A percentile compares a stretch with the other conserved stretches of the same genome.
Evolutionary conservation across 2,113 vertebrate species (phyloP).

Genomic region (Nannobrachium achirus): DNA sequence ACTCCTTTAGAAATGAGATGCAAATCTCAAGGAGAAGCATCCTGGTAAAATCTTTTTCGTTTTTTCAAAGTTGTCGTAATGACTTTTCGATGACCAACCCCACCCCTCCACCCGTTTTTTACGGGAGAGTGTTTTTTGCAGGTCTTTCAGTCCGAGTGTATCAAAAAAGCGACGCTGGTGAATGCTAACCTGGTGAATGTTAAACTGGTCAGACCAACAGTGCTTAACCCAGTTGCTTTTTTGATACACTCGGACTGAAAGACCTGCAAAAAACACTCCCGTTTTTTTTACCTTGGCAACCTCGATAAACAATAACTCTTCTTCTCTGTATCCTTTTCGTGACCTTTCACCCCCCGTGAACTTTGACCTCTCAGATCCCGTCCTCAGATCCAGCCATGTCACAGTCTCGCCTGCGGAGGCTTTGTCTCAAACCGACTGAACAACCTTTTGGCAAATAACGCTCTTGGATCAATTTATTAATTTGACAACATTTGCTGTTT

Average conservation of each 20-base stretch:
- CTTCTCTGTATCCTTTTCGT: slow-evolving; percentile 3
- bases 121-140: too few species aligned
- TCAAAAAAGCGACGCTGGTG: too few species aligned
- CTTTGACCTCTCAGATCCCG: neutral
- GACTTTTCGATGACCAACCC: neutral
- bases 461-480: too few species aligned
- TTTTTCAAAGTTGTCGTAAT: slow-evolving; percentile 3
- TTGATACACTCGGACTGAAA: too few species aligned
- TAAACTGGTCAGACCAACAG: too few species aligned
- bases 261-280: too few species aligned
- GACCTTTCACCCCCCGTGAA: slow-evolving; percentile 10
- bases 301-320: neutral
- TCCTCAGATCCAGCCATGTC: neutral
- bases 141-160: neutral
- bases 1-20: slow-evolving; percentile 70
- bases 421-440: neutral
- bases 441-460: too few species aligned
- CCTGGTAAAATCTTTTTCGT: slow-evolving; percentile 54
- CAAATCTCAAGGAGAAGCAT: slow-evolving; percentile 67
- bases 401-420: slow-evolving; percentile 13
- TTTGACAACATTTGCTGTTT: too few species aligned
- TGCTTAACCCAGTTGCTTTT: too few species aligned
- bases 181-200: too few species aligned
- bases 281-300: neutral
- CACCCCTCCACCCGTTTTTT: too few species aligned